A percentile compares a stretch with the other conserved stretches of the same genome.
Conservation (phyloP, 2,113 vertebrate species). For the Indicator maculatus region DNA sequence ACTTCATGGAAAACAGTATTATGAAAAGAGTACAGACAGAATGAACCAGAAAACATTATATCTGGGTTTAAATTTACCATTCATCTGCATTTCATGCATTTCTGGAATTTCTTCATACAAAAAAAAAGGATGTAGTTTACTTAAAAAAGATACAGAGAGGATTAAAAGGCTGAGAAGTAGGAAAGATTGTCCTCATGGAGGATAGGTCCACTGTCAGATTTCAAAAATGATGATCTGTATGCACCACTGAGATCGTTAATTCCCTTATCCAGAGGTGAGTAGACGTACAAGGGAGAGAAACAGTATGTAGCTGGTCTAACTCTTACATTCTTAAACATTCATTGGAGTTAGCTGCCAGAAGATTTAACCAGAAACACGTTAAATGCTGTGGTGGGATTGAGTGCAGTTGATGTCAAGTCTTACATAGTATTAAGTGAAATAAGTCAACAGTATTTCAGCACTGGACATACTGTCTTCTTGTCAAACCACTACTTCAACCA, state of each 20-base stretch:
- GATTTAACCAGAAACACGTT: not conserved
- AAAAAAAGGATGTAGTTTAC: not conserved
- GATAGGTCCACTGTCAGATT: not conserved
- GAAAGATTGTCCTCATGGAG: not conserved
- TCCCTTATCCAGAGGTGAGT: not conserved
- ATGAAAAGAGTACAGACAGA: not conserved
- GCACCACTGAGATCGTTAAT: not conserved
- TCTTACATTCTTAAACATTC: not conserved
- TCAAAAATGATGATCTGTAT: not conserved
- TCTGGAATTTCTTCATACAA: not conserved
- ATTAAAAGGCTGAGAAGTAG: not conserved
- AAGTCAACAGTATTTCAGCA: not conserved
- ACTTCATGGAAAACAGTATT: not conserved
- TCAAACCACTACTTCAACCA: not conserved
- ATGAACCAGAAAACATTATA: not conserved
- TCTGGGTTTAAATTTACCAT: not conserved
- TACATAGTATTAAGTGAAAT: not conserved
- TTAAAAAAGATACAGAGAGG: fast-evolving
- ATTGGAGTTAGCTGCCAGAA: not conserved
- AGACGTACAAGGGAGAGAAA: not conserved
- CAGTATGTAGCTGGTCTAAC: not conserved
- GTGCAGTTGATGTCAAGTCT: not conserved
- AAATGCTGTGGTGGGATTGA: not conserved
- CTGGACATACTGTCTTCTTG: not conserved
- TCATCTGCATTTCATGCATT: not conserved